Evolutionary conservation across 2,797 vertebrate species (phyloP).

Genomic region (Cercopithecus neglectus): DNA sequence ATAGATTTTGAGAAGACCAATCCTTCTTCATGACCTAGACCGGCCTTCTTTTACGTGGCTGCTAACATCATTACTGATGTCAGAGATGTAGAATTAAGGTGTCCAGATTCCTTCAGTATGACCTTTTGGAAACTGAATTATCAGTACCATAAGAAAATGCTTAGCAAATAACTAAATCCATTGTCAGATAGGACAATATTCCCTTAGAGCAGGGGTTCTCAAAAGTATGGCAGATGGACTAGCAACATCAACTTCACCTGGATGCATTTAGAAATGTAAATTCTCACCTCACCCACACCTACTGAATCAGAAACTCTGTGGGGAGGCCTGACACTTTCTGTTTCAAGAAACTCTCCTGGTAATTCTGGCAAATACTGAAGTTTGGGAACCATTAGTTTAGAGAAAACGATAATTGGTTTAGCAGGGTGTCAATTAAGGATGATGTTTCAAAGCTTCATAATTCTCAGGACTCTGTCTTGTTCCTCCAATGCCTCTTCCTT

Average conservation of each 20-base stretch:
- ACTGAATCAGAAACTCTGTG: neutral
- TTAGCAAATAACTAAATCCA: neutral
- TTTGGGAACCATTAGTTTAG: neutral
- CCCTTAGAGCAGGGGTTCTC: neutral
- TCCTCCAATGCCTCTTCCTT: neutral
- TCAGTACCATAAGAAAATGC: neutral
- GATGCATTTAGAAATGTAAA: neutral
- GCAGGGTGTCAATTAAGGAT: neutral
- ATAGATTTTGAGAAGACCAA: constrained; percentile 11
- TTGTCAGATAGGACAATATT: neutral
- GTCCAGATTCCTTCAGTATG: neutral
- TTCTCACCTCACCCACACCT: neutral
- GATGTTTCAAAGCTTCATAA: neutral
- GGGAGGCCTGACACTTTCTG: neutral
- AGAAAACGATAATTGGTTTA: neutral
- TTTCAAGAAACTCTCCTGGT: neutral
- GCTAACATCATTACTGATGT: constrained; percentile 28
- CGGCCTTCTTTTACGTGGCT: neutral
- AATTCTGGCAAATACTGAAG: neutral
- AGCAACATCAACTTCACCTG: neutral
- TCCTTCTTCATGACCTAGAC: neutral
- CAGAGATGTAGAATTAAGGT: constrained; percentile 16
- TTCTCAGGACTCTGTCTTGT: neutral
- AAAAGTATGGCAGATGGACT: neutral
- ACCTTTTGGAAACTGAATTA: constrained; percentile 28